These are phyloP conservation scores for Tenthredo scrophulariae DNA, from an alignment of 2,888 invertebrate genomes.

Conservation along the genomic window DNA sequence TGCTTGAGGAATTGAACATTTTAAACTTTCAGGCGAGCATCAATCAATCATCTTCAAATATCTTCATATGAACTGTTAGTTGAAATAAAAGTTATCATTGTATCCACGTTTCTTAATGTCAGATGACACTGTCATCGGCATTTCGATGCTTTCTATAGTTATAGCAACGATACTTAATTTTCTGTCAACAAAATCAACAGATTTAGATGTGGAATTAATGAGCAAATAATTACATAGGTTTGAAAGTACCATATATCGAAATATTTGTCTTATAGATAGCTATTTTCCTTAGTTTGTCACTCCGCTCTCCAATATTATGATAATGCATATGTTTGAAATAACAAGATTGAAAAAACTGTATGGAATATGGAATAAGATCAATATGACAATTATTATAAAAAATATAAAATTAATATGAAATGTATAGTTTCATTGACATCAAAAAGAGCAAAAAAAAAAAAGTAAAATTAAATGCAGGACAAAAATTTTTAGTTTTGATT, in stretches of 20 bases:
- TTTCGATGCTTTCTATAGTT: not conserved
- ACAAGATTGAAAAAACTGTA: not conserved
- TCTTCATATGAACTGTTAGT: not conserved
- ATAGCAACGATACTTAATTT: not conserved
- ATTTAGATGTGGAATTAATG: not conserved
- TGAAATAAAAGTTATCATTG: conserved; percentile 8
- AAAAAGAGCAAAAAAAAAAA: conserved; percentile 21
- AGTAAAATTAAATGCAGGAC: conserved; percentile 3
- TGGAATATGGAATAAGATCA: conserved; percentile 15
- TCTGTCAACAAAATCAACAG: not conserved
- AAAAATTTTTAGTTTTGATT: conserved; percentile 22
- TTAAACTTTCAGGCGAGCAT: not conserved
- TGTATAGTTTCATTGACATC: conserved; percentile 34
- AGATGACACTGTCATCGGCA: not conserved
- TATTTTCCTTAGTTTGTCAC: not conserved
- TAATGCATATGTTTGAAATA: not conserved
- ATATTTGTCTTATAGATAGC: not conserved
- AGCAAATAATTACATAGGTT: conserved; percentile 1
- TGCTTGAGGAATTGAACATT: not conserved
- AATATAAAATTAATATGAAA: conserved; percentile 24
- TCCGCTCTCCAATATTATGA: not conserved
- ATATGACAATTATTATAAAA: not conserved
- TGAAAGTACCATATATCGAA: not conserved
- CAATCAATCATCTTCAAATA: not conserved
- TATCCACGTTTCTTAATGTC: not conserved